A percentile compares a stretch with the other conserved stretches of the same genome.
These are phyloP conservation scores for Amphiprion clarkii DNA, from an alignment of 2,797 vertebrate species.

Conservation along the genomic window DNA sequence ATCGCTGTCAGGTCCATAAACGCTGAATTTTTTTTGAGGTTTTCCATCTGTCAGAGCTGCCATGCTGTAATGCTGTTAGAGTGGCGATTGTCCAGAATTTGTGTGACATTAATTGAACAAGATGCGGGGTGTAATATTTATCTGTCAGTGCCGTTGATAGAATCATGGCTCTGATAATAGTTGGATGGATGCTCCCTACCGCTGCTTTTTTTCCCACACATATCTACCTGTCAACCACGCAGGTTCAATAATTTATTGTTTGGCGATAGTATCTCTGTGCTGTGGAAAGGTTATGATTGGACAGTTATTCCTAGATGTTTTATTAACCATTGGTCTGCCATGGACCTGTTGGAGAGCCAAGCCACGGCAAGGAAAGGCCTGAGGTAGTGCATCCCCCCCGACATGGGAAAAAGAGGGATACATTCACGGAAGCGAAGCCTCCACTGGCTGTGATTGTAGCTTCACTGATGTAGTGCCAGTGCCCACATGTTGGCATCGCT, in stretches of 20 bases:
- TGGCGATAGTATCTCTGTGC: constrained; percentile 27
- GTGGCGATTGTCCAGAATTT: constrained; percentile 35
- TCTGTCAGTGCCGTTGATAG: constrained; percentile 45
- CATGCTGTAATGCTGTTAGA: constrained; percentile 7
- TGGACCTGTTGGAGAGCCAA: background rate
- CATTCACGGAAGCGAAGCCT: constrained; percentile 19
- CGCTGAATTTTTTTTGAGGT: background rate
- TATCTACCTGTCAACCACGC: constrained; percentile 15
- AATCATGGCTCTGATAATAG: constrained; percentile 33
- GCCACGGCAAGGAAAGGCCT: constrained; percentile 3
- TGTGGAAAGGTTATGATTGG: constrained; percentile 41
- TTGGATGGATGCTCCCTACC: background rate
- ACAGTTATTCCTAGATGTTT: constrained; percentile 47
- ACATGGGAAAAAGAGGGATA: constrained; percentile 19
- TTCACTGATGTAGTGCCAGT: constrained; percentile 58
- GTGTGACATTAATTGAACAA: constrained; percentile 58
- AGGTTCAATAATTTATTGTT: constrained; percentile 48
- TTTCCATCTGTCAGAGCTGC: constrained; percentile 35
- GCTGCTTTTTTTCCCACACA: background rate
- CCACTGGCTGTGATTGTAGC: constrained; percentile 18
- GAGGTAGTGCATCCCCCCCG: constrained; percentile 12
- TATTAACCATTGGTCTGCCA: constrained; percentile 44
- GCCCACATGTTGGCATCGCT: constrained; percentile 43
- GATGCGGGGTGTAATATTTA: constrained; percentile 50
- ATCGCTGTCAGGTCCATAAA: constrained; percentile 2